Base-by-base conservation (phyloP, 2,888 invertebrate species). In the Bombyx huttoni region DNA sequence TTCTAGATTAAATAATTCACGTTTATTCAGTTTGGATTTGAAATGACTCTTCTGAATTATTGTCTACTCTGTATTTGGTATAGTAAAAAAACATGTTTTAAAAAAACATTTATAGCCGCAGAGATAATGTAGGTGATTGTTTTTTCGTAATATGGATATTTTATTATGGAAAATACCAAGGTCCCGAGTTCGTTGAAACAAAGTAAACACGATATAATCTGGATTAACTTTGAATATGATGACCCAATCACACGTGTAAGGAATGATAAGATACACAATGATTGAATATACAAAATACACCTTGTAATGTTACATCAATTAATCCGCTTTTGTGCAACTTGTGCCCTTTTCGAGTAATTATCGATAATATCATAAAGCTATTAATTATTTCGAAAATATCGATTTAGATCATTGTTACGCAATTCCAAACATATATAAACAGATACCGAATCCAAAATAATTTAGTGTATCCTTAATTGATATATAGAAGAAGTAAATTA, bases 151-250 rank as follows among this genome's bases (percentile, higher is more conserved):
- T 40, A 40, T 40, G 40, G 40, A 40, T 10, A 40, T 40, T 10
- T 40, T 49, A 46, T 46, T 51, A 40, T 56, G 62, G 62, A 60
- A 62, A 61, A 61, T 57, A 59, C 58, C 59, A 56, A 47, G 33
- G 45, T 12, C 34, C 8, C 53, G 56, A 56, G 49, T 52, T 52
- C 52, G 50, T 53, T 51, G 49, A 50, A 51, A 52, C 58, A 60
- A 57, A 51, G 59, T 61, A 59, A 62, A 58, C 53, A 59, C 62
- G 57, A 61, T 58, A 54, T 57, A 61, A 53, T 52, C 52, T 53
- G 58, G 58, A 63, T 62, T 63, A 63, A 63, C 58, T 55, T 60
- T 59, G 60, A 64, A 63, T 59, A 62, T 60, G 59, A 60, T 63
- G 63, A 63, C 55, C 56, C 52, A 61, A 61, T 55, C 54, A 52